Percentiles rank a stretch among this genome's conserved stretches.
Evolutionary conservation across 1,140 invertebrate species (phyloP).

Genomic region (Micrasema longulum): DNA sequence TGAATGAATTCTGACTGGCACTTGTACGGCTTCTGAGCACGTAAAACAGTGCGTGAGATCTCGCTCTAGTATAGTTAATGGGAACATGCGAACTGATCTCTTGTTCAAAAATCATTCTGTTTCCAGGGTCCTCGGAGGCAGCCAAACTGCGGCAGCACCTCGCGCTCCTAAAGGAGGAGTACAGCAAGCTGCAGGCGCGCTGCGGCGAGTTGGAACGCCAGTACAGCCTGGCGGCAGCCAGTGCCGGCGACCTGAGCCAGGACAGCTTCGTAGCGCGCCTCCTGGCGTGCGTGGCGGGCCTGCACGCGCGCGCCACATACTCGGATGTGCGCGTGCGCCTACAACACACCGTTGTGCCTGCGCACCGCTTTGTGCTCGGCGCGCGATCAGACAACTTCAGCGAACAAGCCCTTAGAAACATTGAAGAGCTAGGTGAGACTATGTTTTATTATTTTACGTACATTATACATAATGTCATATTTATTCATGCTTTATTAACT

Average conservation of each 20-base stretch:
- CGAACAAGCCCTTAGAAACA: slow-evolving; percentile 74
- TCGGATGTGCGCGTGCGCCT: slow-evolving; percentile 82
- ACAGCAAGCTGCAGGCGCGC: slow-evolving; percentile 88
- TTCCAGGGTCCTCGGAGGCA: slow-evolving; percentile 65
- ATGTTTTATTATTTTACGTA: too few species aligned
- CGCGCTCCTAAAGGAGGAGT: slow-evolving; percentile 87
- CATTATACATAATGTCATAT: too few species aligned
- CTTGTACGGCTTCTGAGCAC: too few species aligned
- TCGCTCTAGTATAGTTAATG: too few species aligned
- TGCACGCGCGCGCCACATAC: slow-evolving; percentile 84
- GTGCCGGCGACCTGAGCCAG: slow-evolving; percentile 66
- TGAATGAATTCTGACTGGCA: too few species aligned
- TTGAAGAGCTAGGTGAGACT: slow-evolving; percentile 78
- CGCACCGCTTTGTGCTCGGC: slow-evolving; percentile 90
- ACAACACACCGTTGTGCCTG: too few species aligned
- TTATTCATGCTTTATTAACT: too few species aligned
- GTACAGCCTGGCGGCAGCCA: slow-evolving; percentile 79
- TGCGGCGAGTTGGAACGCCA: slow-evolving; percentile 87
- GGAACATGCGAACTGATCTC: too few species aligned
- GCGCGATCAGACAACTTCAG: slow-evolving; percentile 89
- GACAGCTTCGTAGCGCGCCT: slow-evolving; percentile 86
- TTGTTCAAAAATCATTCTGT: too few species aligned
- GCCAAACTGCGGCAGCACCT: slow-evolving; percentile 90
- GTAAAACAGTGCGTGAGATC: too few species aligned
- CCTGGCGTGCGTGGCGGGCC: slow-evolving; percentile 80